A percentile compares a stretch with the other conserved stretches of the same genome.
These are phyloP conservation scores for Tychaedon coryphoeus DNA, from an alignment of 2,113 vertebrate species.

Conservation along the genomic window DNA sequence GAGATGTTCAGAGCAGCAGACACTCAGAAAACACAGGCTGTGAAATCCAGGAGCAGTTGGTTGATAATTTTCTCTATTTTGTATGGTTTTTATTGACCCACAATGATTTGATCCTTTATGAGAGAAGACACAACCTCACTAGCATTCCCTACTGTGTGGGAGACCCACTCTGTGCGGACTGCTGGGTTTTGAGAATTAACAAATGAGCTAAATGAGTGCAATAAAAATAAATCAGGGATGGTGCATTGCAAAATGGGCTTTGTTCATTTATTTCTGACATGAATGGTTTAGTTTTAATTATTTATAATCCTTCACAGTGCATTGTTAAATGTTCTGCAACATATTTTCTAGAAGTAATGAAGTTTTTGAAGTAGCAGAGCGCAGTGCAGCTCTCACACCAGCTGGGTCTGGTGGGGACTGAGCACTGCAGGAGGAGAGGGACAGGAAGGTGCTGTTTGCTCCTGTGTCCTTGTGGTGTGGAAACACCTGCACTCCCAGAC, in stretches of 20 bases:
- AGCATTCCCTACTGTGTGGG: not conserved
- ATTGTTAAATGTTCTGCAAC: conserved; percentile 35
- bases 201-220: conserved; percentile 30
- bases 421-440: not conserved
- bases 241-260: conserved; percentile 50
- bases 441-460: not conserved
- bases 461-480: not conserved
- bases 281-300: conserved; percentile 63
- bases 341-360: conserved; percentile 27
- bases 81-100: not conserved
- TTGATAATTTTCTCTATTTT: not conserved
- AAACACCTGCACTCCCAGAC: not conserved
- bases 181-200: conserved; percentile 40
- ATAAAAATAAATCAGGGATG: conserved; percentile 58
- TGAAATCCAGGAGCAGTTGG: not conserved
- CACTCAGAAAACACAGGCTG: not conserved
- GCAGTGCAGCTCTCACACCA: not conserved
- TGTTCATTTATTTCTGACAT: conserved; percentile 65
- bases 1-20: not conserved
- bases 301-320: conserved; percentile 53
- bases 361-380: not conserved
- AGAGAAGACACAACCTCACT: not conserved
- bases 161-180: not conserved
- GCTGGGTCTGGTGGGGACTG: not conserved
- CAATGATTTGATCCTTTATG: not conserved